Conservation (phyloP, 2,113 vertebrate genomes). For the Onychorhynchus coronatus region DNA sequence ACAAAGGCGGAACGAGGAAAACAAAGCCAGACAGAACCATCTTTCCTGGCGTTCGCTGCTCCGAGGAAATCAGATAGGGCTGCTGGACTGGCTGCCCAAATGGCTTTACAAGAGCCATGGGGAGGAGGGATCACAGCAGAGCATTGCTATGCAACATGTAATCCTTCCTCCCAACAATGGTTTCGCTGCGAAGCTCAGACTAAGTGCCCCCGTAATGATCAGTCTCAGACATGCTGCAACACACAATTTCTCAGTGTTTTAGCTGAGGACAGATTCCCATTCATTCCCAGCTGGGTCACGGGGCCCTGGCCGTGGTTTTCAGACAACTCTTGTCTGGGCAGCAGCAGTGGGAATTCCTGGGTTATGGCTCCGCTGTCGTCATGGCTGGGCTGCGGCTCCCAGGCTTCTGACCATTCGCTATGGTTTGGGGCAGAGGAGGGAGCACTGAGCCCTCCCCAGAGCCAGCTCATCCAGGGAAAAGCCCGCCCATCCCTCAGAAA, state of each 20-base stretch:
- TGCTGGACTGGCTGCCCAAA: not conserved
- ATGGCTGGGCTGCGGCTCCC: conserved; percentile 18
- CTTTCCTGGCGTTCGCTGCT: not conserved
- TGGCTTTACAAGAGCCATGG: conserved; percentile 11
- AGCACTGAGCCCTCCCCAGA: not conserved
- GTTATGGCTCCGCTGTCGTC: conserved; percentile 11
- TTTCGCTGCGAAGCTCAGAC: conserved; percentile 40
- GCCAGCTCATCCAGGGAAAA: not conserved
- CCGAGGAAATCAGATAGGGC: not conserved
- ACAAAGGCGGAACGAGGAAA: not conserved
- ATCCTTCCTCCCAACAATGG: conserved; percentile 52
- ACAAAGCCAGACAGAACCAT: not conserved
- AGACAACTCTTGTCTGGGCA: conserved; percentile 59
- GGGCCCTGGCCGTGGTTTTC: conserved; percentile 26
- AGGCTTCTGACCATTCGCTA: conserved; percentile 45
- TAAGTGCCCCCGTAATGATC: conserved; percentile 40
- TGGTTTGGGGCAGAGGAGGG: conserved; percentile 12
- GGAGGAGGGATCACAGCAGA: conserved; percentile 58
- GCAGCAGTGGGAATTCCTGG: conserved; percentile 56
- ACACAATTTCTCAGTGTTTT: conserved; percentile 65
- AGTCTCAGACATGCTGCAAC: conserved; percentile 57
- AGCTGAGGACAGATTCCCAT: conserved; percentile 63
- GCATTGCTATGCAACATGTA: conserved; percentile 64
- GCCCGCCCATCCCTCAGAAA: not conserved
- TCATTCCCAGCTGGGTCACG: conserved; percentile 66